Evolutionary conservation across 2,797 vertebrate species (phyloP).

Genomic region (Ciconia nigra): DNA sequence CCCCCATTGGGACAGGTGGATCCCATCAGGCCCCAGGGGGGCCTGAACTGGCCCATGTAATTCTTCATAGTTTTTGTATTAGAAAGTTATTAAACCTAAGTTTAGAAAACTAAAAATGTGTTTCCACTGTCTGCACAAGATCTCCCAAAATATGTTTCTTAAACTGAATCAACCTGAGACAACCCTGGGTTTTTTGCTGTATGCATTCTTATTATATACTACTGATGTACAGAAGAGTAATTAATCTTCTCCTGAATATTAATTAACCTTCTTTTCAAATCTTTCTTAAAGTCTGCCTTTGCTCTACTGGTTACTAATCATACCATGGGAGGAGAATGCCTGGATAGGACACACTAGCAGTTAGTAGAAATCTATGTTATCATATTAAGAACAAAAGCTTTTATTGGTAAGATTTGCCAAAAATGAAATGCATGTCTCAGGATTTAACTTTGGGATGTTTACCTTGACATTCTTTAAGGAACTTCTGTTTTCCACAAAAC

Average conservation of each 20-base stretch:
- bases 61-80: not conserved
- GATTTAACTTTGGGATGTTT: not conserved
- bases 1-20: too few relatives aligned
- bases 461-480: not conserved
- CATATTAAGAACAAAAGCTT: not conserved
- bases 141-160: not conserved
- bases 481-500: not conserved
- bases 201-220: not conserved
- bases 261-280: not conserved
- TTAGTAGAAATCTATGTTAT: not conserved
- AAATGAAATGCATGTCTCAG: not conserved
- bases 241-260: not conserved
- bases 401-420: not conserved
- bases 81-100: not conserved
- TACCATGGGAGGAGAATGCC: not conserved
- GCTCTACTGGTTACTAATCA: not conserved
- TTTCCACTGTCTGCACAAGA: not conserved
- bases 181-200: not conserved
- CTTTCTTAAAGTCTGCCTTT: not conserved
- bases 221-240: not conserved
- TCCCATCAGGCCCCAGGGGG: not conserved
- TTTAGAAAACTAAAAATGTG: not conserved
- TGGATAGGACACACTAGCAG: not conserved
- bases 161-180: not conserved
- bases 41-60: rapidly evolving